A percentile compares a stretch with the other conserved stretches of the same genome.
phyloP scores from a whole-genome alignment of 2,888 invertebrate genomes.

The Pimpla rufipes region DNA sequence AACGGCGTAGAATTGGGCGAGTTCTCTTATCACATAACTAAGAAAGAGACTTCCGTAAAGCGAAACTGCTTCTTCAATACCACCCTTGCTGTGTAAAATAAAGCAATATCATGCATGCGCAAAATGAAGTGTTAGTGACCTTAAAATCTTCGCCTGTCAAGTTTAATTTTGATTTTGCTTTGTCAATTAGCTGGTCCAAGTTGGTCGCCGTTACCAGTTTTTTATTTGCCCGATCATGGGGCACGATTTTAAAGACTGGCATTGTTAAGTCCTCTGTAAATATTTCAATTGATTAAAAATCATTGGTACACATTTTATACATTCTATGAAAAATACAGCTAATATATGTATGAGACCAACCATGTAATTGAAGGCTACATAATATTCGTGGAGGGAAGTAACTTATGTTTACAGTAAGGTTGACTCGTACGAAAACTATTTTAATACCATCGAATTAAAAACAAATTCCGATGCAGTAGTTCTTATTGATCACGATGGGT shows the following conservation, averaged over 20 bases:
- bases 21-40: too few relatives aligned
- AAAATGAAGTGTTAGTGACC: background rate
- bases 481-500: too few relatives aligned
- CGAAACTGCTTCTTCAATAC: too few relatives aligned
- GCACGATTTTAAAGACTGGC: slow-evolving; percentile 6
- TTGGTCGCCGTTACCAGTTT: slow-evolving; percentile 1
- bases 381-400: background rate
- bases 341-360: background rate
- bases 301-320: background rate
- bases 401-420: too few relatives aligned
- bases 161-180: slow-evolving; percentile 5
- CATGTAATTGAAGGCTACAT: background rate
- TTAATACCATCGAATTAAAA: too few relatives aligned
- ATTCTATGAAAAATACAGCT: background rate
- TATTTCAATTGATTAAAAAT: too few relatives aligned
- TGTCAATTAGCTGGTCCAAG: background rate
- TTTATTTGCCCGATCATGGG: slow-evolving; percentile 13
- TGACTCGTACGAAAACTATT: too few relatives aligned
- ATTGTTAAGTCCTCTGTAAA: background rate
- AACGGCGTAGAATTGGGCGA: too few relatives aligned
- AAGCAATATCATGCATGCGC: too few relatives aligned
- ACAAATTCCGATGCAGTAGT: too few relatives aligned
- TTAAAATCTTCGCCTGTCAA: slow-evolving; percentile 19
- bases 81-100: too few relatives aligned
- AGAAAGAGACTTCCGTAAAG: too few relatives aligned